Evolutionary conservation across 2,888 invertebrate genomes (phyloP).

Genomic region (Aricia artaxerxes): DNA sequence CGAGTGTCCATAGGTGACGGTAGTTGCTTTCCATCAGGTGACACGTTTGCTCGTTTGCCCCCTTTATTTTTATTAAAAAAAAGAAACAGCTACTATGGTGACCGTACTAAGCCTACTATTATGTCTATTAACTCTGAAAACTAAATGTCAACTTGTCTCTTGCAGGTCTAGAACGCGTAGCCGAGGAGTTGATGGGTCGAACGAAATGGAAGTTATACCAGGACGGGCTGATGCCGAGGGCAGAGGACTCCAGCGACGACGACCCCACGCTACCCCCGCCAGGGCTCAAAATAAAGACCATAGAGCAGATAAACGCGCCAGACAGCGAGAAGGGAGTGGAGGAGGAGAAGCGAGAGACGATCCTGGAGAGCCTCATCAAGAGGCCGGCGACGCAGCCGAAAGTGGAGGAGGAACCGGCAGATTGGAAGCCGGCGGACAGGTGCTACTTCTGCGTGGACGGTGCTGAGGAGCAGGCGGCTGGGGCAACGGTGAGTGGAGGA

Average conservation of each 20-base stretch:
- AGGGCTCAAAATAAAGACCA: conserved; percentile 76
- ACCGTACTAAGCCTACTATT: too few species aligned
- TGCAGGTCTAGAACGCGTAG: conserved; percentile 96
- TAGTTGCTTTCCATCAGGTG: too few species aligned
- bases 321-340: conserved; percentile 55
- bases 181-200: conserved; percentile 98
- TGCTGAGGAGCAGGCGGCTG: conserved; percentile 49
- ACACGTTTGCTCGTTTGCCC: too few species aligned
- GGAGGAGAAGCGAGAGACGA: conserved; percentile 69
- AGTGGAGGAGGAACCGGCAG: conserved; percentile 78
- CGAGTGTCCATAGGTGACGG: too few species aligned
- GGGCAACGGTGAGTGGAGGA: conserved; percentile 52
- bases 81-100: too few species aligned
- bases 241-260: conserved; percentile 72
- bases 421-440: conserved; percentile 92
- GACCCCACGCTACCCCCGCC: conserved; percentile 73
- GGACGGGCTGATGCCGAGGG: conserved; percentile 83
- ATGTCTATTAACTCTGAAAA: not conserved
- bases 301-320: conserved; percentile 75
- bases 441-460: conserved; percentile 89
- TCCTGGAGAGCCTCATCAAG: conserved; percentile 77
- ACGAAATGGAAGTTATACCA: conserved; percentile 97
- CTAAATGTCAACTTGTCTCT: conserved; percentile 37
- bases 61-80: too few species aligned
- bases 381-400: conserved; percentile 73